These are phyloP conservation scores for Tetraodon nigroviridis DNA, from an alignment of 2,113 vertebrate species.

Conservation along the genomic window DNA sequence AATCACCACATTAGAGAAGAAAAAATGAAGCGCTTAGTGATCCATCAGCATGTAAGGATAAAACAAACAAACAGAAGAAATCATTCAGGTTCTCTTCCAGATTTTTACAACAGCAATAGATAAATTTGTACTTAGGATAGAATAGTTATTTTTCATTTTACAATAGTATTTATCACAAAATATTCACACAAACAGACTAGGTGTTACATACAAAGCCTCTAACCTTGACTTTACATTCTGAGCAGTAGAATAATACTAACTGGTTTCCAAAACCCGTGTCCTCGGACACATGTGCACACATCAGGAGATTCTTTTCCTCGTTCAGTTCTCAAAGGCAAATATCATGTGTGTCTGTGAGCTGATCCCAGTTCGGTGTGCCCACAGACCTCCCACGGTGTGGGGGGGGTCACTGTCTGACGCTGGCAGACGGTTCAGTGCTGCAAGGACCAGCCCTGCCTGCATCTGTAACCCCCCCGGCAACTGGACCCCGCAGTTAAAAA, in stretches of 20 bases:
- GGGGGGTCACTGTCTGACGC: conserved; percentile 18
- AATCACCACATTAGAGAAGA: conserved; percentile 4
- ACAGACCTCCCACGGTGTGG: conserved; percentile 25
- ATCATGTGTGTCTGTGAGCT: conserved; percentile 44
- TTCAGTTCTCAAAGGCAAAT: conserved; percentile 61
- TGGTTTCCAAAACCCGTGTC: conserved; percentile 48
- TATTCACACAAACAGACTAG: conserved; percentile 61
- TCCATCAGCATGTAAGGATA: conserved; percentile 41
- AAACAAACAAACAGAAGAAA: conserved; percentile 38
- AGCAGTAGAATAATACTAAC: conserved; percentile 15
- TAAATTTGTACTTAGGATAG: conserved; percentile 44
- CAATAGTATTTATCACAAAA: conserved; percentile 68
- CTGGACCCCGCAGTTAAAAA: conserved; percentile 9
- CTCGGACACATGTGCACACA: conserved; percentile 46
- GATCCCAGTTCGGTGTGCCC: conserved; percentile 60
- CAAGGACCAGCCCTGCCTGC: conserved; percentile 65
- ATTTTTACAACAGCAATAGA: conserved; percentile 48
- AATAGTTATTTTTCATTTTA: conserved; percentile 55
- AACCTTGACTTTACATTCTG: conserved; percentile 63
- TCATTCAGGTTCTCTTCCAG: conserved; percentile 25
- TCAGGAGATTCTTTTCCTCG: conserved; percentile 48
- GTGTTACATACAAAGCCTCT: conserved; percentile 44
- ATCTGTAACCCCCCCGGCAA: conserved; percentile 27
- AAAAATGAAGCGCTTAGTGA: not conserved
- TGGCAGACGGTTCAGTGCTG: conserved; percentile 26